These are phyloP conservation scores for Paguma larvata DNA, from an alignment of 2,797 vertebrate species.

Conservation along the genomic window DNA sequence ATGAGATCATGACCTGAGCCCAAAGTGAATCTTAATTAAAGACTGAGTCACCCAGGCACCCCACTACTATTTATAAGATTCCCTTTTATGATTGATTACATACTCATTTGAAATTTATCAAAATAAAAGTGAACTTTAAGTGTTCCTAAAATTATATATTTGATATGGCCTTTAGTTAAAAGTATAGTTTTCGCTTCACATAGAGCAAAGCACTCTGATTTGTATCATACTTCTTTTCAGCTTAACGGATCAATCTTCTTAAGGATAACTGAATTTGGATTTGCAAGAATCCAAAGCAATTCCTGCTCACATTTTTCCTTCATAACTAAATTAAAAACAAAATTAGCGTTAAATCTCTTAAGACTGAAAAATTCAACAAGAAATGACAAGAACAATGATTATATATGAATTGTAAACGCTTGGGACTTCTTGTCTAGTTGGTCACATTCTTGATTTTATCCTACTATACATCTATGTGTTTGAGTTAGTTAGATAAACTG, in stretches of 20 bases:
- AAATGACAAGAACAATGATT: constrained; percentile 32
- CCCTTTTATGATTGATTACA: background rate
- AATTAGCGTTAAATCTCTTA: constrained; percentile 41
- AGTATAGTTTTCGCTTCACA: background rate
- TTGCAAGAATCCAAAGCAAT: constrained; percentile 54
- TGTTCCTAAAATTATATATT: background rate
- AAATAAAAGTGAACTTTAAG: constrained; percentile 26
- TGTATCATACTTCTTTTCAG: background rate
- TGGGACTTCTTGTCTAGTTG: background rate
- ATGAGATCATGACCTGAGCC: no score
- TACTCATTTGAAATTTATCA: background rate
- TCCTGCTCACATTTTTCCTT: constrained; percentile 19
- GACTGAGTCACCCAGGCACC: no score
- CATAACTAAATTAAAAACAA: constrained; percentile 60
- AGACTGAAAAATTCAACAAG: background rate
- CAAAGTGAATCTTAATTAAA: no score
- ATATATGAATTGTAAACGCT: background rate
- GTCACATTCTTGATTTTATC: constrained; percentile 34
- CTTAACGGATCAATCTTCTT: background rate
- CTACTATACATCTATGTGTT: background rate
- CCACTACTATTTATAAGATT: background rate
- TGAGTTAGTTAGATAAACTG: constrained; percentile 43
- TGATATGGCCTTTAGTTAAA: constrained; percentile 15
- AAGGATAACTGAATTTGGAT: constrained; percentile 27
- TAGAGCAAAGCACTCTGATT: background rate